These are phyloP conservation scores for Ferdinandea cuprea DNA, from an alignment of 2,888 invertebrate genomes.

Conservation along the genomic window DNA sequence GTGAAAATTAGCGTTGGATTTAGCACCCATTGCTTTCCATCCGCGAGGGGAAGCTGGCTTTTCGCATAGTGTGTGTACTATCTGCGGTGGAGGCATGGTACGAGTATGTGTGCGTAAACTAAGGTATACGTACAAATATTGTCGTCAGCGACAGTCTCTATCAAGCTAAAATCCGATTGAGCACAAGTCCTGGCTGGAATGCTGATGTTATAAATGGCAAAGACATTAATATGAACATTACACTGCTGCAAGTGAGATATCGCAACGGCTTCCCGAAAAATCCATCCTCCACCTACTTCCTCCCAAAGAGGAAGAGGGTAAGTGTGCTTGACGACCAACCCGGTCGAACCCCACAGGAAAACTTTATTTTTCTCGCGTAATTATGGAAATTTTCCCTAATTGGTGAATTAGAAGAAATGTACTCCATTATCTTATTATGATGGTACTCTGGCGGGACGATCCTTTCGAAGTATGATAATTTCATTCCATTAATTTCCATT, in stretches of 20 bases:
- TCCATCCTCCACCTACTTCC: neutral
- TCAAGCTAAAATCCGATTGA: constrained; percentile 70
- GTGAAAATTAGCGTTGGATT: constrained; percentile 74
- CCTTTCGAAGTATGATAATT: constrained; percentile 75
- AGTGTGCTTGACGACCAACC: constrained; percentile 58
- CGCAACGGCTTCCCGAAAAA: constrained; percentile 45
- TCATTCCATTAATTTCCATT: constrained; percentile 74
- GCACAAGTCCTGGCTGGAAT: constrained; percentile 71
- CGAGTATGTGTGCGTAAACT: constrained; percentile 1
- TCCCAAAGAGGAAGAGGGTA: neutral
- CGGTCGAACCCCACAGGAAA: constrained; percentile 66
- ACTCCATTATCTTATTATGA: constrained; percentile 75
- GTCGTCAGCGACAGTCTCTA: constrained; percentile 69
- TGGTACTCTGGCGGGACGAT: constrained; percentile 72
- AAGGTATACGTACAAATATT: constrained; percentile 63
- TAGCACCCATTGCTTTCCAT: constrained; percentile 23
- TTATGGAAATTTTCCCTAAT: constrained; percentile 74
- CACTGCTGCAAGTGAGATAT: constrained; percentile 72
- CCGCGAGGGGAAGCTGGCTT: neutral
- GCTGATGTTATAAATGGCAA: constrained; percentile 74
- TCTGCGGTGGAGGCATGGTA: neutral
- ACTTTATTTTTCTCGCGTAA: constrained; percentile 75
- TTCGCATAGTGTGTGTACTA: constrained; percentile 7
- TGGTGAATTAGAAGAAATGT: constrained; percentile 75
- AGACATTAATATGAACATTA: constrained; percentile 72